phyloP scores from a whole-genome alignment of 1,140 invertebrate genomes.

The Calycopis cecrops region DNA sequence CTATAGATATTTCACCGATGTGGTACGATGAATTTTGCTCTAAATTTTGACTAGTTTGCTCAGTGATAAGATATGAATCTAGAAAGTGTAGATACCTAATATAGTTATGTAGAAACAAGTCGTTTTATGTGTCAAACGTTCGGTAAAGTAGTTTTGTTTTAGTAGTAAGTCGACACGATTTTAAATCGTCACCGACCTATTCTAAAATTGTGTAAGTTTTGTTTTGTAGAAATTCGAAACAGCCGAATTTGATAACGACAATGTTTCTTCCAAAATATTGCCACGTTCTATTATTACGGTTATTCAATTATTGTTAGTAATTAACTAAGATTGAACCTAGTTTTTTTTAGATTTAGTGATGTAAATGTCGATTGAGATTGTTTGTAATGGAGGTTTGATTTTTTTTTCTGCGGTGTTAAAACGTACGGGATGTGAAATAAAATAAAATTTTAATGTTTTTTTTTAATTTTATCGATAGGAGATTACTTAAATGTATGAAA shows the following conservation, averaged over 20 bases:
- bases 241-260: slow-evolving; percentile 62
- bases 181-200: slow-evolving; percentile 1
- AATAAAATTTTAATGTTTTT: too few species aligned
- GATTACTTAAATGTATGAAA: too few species aligned
- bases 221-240: slow-evolving; percentile 50
- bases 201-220: slow-evolving; percentile 16
- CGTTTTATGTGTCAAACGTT: slow-evolving; percentile 11
- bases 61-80: not conserved
- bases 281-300: slow-evolving; percentile 47
- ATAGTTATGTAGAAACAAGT: slow-evolving; percentile 12
- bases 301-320: slow-evolving; percentile 12
- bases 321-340: slow-evolving; percentile 7
- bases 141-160: slow-evolving; percentile 2
- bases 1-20: too few species aligned
- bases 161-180: slow-evolving; percentile 14
- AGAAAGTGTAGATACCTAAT: slow-evolving; percentile 10
- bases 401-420: too few species aligned
- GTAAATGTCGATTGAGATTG: too few species aligned
- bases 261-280: slow-evolving; percentile 57
- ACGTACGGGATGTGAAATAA: too few species aligned
- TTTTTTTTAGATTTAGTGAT: slow-evolving; percentile 1
- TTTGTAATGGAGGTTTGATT: too few species aligned
- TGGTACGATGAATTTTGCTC: too few species aligned
- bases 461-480: too few species aligned
- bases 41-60: too few species aligned